Evolutionary conservation across 2,113 vertebrate species (phyloP).

Genomic region (Caretta caretta): DNA sequence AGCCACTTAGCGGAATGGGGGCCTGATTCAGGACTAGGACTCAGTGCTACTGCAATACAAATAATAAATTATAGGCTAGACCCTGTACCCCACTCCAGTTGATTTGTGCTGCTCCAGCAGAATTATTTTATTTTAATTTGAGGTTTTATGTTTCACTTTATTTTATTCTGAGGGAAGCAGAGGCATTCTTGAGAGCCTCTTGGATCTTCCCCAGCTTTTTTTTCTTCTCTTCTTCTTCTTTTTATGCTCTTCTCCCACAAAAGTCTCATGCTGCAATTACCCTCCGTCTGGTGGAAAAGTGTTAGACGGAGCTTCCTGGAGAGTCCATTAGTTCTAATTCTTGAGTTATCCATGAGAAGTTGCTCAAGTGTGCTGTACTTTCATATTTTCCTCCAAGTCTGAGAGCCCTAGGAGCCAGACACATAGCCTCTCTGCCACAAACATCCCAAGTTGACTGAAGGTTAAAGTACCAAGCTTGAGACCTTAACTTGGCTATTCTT

Average conservation of each 20-base stretch:
- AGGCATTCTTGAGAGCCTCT: neutral
- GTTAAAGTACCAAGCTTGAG: neutral
- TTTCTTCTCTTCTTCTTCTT: neutral
- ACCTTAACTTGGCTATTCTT: conserved; percentile 10
- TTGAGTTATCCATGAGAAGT: neutral
- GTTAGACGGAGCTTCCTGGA: neutral
- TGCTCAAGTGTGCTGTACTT: neutral
- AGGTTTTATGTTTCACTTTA: conserved; percentile 8
- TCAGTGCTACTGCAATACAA: conserved; percentile 5
- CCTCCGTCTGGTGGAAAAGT: neutral
- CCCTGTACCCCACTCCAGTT: neutral
- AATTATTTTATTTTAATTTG: neutral
- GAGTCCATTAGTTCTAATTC: conserved; percentile 11
- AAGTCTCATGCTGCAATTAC: neutral
- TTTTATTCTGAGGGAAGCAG: neutral
- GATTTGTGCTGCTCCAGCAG: conserved; percentile 2
- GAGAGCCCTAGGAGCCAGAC: neutral
- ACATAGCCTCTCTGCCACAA: neutral
- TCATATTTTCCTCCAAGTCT: neutral
- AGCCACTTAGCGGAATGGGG: neutral
- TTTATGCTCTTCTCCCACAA: neutral
- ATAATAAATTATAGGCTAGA: neutral
- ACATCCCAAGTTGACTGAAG: neutral
- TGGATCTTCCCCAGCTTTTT: neutral
- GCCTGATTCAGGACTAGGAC: neutral